Base-by-base conservation (phyloP, 2,113 vertebrate species). In the Sphyrna mokarran region DNA sequence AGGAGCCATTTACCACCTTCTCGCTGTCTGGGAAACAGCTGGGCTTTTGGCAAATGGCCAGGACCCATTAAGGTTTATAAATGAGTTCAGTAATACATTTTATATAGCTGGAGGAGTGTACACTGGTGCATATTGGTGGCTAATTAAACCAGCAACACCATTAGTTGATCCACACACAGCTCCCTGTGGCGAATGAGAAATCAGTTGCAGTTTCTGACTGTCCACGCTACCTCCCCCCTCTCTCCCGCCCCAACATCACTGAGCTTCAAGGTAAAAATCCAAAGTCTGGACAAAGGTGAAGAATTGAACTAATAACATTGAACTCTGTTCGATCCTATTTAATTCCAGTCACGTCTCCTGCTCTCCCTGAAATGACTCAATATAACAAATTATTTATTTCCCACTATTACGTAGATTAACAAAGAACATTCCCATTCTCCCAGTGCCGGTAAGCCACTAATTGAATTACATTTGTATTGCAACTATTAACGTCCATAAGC, bases 61-160 rank as follows among this genome's bases (percentile, higher is more conserved):
- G 86, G 54, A 96, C 89, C 70, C 83, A 94, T 95, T 96, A 95
- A 95, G 78, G 95, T 93, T 96, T 96, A 95, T 96, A 95, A 96
- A 96, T 95, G 69, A 95, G 66, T 58, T 29, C 37, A 58, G 54
- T 26, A 76, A 95, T 69, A 54, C 87, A 96, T 80, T 96, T 96
- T 96, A 90, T 93, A 70, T 63, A 37, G 95, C 68, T 80, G 76
- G 78, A 63, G 91, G 48, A 96, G 48, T 85, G 91, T 69, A 95
- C 48, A 69, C 95, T 70, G 72, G 95, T 80, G 83, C 95, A 68
- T 78, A 61, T 96, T 58, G 48, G 95, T 83, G 70, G 93, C 95
- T 95, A 95, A 95, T 95, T 95, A 94, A 95, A 72, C 63, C 40
- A 95, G 58, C 80, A 95, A 95, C 61, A 40, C 33, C 78, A 95